phyloP scores from a whole-genome alignment of 1,140 invertebrate genomes.

The Drosophila bocki region DNA sequence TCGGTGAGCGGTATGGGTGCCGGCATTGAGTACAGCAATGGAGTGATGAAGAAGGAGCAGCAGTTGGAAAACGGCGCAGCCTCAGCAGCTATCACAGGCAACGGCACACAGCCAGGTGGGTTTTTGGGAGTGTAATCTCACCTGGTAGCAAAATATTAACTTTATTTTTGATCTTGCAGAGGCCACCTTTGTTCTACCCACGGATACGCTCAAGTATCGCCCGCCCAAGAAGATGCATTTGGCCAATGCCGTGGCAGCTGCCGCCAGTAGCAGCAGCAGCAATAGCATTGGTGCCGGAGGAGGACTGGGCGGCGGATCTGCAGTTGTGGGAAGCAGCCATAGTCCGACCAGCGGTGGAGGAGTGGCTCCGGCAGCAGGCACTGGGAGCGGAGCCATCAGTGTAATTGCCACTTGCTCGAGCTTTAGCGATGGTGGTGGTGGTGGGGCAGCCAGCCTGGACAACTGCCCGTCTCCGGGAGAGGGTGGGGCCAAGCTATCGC shows the following conservation, averaged over 20 bases:
- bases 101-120: constrained; percentile 57
- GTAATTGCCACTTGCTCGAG: constrained; percentile 76
- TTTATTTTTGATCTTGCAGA: constrained; percentile 30
- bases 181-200: constrained; percentile 78
- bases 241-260: constrained; percentile 78
- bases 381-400: constrained; percentile 58
- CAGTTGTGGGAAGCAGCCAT: constrained; percentile 21
- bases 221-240: constrained; percentile 83
- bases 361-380: background rate
- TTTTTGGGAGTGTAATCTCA: background rate
- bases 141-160: background rate
- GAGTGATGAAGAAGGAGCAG: constrained; percentile 72
- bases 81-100: constrained; percentile 40
- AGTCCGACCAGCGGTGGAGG: constrained; percentile 29
- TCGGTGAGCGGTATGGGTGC: constrained; percentile 20
- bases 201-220: constrained; percentile 79
- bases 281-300: constrained; percentile 3
- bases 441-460: constrained; percentile 35
- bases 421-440: constrained; percentile 40
- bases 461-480: constrained; percentile 73
- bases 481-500: constrained; percentile 75
- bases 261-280: constrained; percentile 51
- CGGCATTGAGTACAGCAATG: constrained; percentile 70
- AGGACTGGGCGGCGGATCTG: constrained; percentile 18
- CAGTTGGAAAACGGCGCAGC: constrained; percentile 25